Evolutionary conservation across 2,888 invertebrate genomes (phyloP).

Genomic region (Leptinotarsa rubiginosa): DNA sequence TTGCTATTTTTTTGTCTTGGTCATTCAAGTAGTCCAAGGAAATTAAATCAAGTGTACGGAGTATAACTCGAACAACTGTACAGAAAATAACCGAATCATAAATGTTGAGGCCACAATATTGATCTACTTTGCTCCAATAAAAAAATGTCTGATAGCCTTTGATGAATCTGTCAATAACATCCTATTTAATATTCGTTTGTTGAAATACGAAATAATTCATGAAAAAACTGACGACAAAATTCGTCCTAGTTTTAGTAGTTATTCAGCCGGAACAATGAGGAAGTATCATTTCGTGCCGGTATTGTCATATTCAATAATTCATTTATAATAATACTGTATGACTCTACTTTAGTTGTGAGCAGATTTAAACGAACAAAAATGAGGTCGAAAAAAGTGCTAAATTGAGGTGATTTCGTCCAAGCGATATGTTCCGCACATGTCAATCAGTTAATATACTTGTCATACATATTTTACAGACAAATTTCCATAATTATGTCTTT

Average conservation of each 20-base stretch:
- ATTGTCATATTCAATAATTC: constrained; percentile 1
- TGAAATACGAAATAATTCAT: not conserved
- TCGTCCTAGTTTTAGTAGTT: not conserved
- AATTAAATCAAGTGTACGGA: too few relatives aligned
- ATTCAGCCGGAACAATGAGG: not conserved
- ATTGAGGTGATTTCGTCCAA: not conserved
- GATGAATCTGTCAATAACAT: not conserved
- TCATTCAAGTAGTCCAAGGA: too few relatives aligned
- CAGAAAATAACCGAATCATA: too few relatives aligned
- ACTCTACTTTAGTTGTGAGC: not conserved
- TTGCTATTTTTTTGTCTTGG: too few relatives aligned
- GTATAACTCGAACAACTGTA: too few relatives aligned
- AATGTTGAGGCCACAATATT: too few relatives aligned
- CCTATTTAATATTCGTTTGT: too few relatives aligned
- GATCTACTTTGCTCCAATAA: too few relatives aligned
- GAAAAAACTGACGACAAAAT: not conserved
- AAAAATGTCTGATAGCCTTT: too few relatives aligned
- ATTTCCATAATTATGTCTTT: not conserved
- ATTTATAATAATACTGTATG: not conserved
- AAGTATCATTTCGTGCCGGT: not conserved
- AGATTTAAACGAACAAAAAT: not conserved
- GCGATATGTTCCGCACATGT: not conserved
- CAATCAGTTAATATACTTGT: not conserved
- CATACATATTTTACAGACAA: too few relatives aligned
- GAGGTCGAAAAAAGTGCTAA: not conserved